Evolutionary conservation across 92 coral and sea anemone genomes (phyloP), one percentile per base, ranked within the genome.

Genomic region (Siderastrea siderea): DNA sequence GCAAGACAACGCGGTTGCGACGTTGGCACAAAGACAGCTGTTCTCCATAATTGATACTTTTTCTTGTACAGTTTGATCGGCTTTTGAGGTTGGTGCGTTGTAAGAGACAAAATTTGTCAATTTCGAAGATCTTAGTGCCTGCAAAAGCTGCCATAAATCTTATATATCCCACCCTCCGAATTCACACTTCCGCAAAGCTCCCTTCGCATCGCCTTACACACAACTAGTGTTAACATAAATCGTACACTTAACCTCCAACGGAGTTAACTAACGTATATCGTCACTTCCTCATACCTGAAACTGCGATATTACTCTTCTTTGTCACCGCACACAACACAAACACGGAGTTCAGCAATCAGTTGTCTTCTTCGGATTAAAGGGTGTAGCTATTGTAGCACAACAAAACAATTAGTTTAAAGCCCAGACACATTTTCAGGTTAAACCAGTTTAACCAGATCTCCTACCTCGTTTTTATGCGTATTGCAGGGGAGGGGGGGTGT

Each of bases 341-440:
- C 75, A 19, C 17, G 19, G 54, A 47, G 75, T 71, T 1, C 0
- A 58, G 0, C 0, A 15, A 58, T 10, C 15, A 15, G 62, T 26
- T 71, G 54, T 14, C 16, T 13, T 47, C 57, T 71, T 71, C 26
- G 8, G 17, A 69, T 69, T 69, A 7, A 5, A 14, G 0, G 6
- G 50, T 44, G 52, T n/a, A 10, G 2, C 47, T 26, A 7, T 14
- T n/a, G 51, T 19, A 71, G 3, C 38, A 45, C 15, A 7, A 8
- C 0, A 26, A 46, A 16, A 46, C 52, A 14, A 14, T 15, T 66
- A 15, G 19, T 62, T 62, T 55, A 61, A 66, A 70, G n/a, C 19
- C 75, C 63, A 45, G n/a, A 76, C 50, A 55, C 49, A 4, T 26
- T 17, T 75, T 75, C 80, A 76, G 43, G 80, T 76, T 76, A 13